phyloP scores from a whole-genome alignment of 1,140 invertebrate genomes.

The Mactra quadrangularis region DNA sequence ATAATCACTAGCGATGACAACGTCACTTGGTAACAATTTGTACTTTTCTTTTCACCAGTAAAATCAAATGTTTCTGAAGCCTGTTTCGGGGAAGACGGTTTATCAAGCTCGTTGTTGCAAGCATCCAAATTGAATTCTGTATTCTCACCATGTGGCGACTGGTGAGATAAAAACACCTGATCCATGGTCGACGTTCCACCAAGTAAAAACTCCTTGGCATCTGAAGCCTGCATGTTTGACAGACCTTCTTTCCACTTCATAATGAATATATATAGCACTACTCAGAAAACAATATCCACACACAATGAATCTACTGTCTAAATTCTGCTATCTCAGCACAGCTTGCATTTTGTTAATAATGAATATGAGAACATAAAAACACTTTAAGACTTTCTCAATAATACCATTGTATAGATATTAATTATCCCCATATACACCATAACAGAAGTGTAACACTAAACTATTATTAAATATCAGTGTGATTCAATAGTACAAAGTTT shows the following conservation, averaged over 20 bases:
- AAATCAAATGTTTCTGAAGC: constrained; percentile 45
- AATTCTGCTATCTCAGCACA: too few relatives aligned
- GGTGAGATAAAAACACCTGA: constrained; percentile 61
- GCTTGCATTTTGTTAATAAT: too few relatives aligned
- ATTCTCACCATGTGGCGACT: constrained; percentile 11
- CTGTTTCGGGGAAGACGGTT: background rate
- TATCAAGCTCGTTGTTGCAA: constrained; percentile 36
- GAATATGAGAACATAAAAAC: too few relatives aligned
- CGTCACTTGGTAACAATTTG: constrained; percentile 67
- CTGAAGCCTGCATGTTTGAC: constrained; percentile 25
- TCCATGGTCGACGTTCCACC: constrained; percentile 63
- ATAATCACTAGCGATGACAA: constrained; percentile 66
- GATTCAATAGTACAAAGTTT: too few relatives aligned
- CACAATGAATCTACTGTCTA: too few relatives aligned
- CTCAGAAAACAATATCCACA: too few relatives aligned
- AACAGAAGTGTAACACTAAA: too few relatives aligned
- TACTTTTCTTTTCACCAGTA: constrained; percentile 32
- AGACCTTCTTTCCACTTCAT: constrained; percentile 29
- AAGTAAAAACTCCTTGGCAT: constrained; percentile 58
- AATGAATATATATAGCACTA: too few relatives aligned
- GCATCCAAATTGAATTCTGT: constrained; percentile 38
- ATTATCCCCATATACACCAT: too few relatives aligned
- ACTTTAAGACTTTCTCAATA: too few relatives aligned
- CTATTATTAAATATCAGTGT: too few relatives aligned
- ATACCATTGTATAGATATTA: too few relatives aligned